Base-by-base conservation (phyloP, 2,113 vertebrate species). In the Aviceda subcristata region DNA sequence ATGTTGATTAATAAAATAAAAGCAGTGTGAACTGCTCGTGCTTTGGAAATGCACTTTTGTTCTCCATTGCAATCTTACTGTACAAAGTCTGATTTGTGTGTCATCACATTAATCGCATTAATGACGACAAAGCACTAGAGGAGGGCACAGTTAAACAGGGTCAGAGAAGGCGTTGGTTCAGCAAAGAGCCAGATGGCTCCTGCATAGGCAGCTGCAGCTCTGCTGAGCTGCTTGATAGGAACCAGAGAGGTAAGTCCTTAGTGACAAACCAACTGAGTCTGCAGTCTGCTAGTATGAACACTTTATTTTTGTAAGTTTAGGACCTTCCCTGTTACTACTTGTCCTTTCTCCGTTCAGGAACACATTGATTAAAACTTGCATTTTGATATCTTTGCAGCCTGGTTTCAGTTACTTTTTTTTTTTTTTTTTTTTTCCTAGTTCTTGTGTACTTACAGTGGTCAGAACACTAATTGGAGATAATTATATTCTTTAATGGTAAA, bases 171-270 rank as follows among this genome's bases (percentile, higher is more conserved):
- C 3, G 2, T 56, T 84, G 73, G 46, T 86, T 96, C 89, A 95
- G 53, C 92, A 57, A 53, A 79, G 95, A 91, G 80, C 86, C 98
- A 98, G 97, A 96, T 98, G 98, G 97, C 50, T 94, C 86, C 66
- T 94, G 90, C 89, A 66, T 56, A 85, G 96, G 95, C 94, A 97
- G 95, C 97, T 97, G 89, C 92, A 97, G 79, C 86, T 94, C 77
- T 93, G 56, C 79, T 93, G 91, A 98, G 92, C 94, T 94, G 79
- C 85, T 90, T 97, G 94, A 72, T 75, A 51, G 92, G 62, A 97
- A 79, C 88, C 94, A 75, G 8, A 97, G 94, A 96, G 84, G 74
- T 67, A 92, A 82, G 60, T 92, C 87, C 91, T 97, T 91, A 82
- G 92, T 91, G 91, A 90, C 79, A 97, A 90, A 90, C 78, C 85